phyloP scores from a whole-genome alignment of 2,113 vertebrate species.

The Thermophis baileyi region DNA sequence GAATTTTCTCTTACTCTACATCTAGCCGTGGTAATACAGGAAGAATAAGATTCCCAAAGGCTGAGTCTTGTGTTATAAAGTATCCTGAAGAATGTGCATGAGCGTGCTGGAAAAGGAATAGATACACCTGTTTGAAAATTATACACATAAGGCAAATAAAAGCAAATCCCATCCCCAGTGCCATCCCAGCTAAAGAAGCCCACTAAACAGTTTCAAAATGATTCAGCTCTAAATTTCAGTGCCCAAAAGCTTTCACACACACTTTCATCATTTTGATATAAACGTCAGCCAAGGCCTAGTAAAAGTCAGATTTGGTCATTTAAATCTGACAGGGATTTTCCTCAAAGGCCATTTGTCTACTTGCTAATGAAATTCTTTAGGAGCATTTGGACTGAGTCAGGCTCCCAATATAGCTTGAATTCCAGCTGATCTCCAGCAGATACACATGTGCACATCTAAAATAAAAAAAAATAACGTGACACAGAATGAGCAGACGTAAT shows the following conservation, averaged over 20 bases:
- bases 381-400: background rate
- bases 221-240: background rate
- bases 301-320: background rate
- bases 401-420: background rate
- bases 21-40: slow-evolving; percentile 92
- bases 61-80: slow-evolving; percentile 98
- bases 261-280: background rate
- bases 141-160: background rate
- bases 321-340: background rate
- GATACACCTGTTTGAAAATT: slow-evolving; percentile 30
- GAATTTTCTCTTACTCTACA: slow-evolving; percentile 72
- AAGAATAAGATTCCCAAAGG: slow-evolving; percentile 97
- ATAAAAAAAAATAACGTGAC: background rate
- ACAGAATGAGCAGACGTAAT: background rate
- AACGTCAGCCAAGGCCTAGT: background rate
- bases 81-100: slow-evolving; percentile 94
- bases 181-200: background rate
- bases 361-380: background rate
- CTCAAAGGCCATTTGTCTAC: background rate
- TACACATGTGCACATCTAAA: background rate
- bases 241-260: background rate
- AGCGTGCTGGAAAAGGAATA: slow-evolving; percentile 79
- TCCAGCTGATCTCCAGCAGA: background rate
- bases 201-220: background rate
- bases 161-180: background rate